phyloP scores from a whole-genome alignment of 2,888 invertebrate species.

The Trachelus iudaicus region DNA sequence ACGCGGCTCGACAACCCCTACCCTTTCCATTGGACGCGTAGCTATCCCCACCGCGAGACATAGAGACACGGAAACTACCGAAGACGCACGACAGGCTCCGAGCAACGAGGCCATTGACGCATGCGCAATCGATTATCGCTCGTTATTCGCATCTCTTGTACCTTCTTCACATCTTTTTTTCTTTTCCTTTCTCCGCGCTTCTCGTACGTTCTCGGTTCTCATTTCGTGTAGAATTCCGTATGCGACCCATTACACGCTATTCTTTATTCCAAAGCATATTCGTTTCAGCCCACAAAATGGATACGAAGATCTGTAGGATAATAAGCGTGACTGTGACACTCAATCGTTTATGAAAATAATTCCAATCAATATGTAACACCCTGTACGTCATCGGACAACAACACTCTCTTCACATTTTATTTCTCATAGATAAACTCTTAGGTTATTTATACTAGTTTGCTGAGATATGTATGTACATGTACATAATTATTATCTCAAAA shows the following conservation, averaged over 20 bases:
- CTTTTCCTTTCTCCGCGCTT: not conserved
- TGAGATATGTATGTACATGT: not conserved
- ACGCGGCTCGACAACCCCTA: slow-evolving; percentile 38
- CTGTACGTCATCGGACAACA: not conserved
- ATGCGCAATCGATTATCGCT: not conserved
- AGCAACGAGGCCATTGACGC: not conserved
- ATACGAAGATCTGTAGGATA: not conserved
- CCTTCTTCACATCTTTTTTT: not conserved
- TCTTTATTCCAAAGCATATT: not conserved
- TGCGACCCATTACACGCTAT: not conserved
- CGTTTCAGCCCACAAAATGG: not conserved
- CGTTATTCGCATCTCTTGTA: not conserved
- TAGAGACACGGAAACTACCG: not conserved
- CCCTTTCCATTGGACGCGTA: not conserved
- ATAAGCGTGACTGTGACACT: not conserved
- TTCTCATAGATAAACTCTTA: not conserved
- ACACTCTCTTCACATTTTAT: not conserved
- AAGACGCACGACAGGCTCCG: not conserved
- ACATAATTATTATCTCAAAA: not conserved
- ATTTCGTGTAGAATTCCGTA: not conserved
- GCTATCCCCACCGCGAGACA: not conserved
- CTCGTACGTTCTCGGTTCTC: not conserved
- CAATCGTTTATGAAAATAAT: not conserved
- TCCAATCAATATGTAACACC: not conserved
- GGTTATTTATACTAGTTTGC: not conserved